phyloP scores from a whole-genome alignment of 2,888 invertebrate genomes.

The Carpatolechia fugitivella region DNA sequence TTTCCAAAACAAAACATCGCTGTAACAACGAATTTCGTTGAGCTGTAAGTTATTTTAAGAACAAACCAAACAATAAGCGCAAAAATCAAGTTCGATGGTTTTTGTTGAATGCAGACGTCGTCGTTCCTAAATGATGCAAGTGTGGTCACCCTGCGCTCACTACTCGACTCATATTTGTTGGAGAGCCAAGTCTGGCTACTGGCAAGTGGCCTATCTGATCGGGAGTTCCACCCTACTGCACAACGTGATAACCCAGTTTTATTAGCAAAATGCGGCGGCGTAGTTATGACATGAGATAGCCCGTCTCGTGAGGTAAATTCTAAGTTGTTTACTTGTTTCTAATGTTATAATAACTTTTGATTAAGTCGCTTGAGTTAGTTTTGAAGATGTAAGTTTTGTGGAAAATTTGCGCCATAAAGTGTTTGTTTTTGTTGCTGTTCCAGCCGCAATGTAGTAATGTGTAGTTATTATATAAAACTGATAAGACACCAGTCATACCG shows the following conservation, averaged over 20 bases:
- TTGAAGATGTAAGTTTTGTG: too few relatives aligned
- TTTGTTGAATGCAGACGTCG: background rate
- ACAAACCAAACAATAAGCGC: too few relatives aligned
- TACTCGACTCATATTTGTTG: constrained; percentile 36
- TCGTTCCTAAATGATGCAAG: background rate
- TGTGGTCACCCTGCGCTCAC: constrained; percentile 25
- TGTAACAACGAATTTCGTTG: too few relatives aligned
- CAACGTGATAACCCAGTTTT: constrained; percentile 61
- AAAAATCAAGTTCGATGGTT: too few relatives aligned
- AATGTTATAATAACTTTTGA: background rate
- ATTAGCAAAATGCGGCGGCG: constrained; percentile 42
- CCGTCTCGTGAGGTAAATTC: constrained; percentile 24
- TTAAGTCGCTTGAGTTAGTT: too few relatives aligned
- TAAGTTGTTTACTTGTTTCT: background rate
- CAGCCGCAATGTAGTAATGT: too few relatives aligned
- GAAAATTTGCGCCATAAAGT: too few relatives aligned
- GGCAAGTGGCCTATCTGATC: constrained; percentile 69
- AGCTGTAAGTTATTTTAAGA: too few relatives aligned
- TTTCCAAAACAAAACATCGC: too few relatives aligned
- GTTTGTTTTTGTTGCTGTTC: too few relatives aligned
- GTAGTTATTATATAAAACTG: too few relatives aligned
- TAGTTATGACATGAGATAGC: constrained; percentile 47
- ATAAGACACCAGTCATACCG: too few relatives aligned
- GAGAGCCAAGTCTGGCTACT: constrained; percentile 56
- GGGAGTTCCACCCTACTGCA: constrained; percentile 34